phyloP scores from a whole-genome alignment of 2,888 invertebrate species.

The Clitarchus hookeri region DNA sequence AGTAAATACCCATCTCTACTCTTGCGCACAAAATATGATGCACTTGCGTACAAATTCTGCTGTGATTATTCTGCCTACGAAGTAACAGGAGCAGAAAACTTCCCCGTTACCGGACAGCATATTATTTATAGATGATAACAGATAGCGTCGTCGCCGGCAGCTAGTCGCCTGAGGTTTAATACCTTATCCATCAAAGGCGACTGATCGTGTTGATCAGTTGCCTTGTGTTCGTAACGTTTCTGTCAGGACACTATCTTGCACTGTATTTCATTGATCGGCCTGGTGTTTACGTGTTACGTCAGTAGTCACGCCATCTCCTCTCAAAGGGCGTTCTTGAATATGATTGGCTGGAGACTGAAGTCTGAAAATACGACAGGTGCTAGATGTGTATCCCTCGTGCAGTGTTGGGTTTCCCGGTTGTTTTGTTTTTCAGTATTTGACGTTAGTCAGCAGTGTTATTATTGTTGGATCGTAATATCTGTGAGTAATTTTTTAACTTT shows the following conservation, averaged over 20 bases:
- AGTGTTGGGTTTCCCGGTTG: constrained; percentile 1
- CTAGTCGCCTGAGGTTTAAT: no score
- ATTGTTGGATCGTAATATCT: not conserved
- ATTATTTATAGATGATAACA: no score
- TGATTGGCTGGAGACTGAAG: constrained; percentile 50
- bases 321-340: constrained; percentile 46
- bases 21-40: no score
- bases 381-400: not conserved
- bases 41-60: no score
- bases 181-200: no score
- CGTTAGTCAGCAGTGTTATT: not conserved
- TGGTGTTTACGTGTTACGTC: constrained; percentile 30
- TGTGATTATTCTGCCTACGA: no score
- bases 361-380: constrained; percentile 14
- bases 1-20: no score
- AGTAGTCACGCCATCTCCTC: constrained; percentile 55
- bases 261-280: constrained; percentile 10
- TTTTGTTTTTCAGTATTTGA: not conserved
- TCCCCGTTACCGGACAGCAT: no score
- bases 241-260: not conserved
- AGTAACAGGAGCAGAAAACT: no score
- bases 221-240: not conserved
- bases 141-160: no score
- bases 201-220: no score
- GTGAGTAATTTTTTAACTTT: not conserved